Conservation (phyloP, 2,113 vertebrate genomes). For the Urocolius indicus region DNA sequence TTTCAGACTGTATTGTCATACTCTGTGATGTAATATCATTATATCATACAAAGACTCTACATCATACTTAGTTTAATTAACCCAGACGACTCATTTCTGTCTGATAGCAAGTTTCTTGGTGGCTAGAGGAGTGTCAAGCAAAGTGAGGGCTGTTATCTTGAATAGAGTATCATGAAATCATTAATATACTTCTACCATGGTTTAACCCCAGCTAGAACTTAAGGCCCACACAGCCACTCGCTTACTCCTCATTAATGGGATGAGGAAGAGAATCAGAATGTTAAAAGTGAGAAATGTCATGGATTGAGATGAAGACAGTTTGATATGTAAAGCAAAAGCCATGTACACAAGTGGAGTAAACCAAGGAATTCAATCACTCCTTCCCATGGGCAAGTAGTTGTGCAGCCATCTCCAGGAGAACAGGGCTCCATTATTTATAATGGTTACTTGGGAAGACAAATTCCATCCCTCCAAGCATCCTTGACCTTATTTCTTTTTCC, state of each 20-base stretch:
- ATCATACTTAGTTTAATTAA: conserved; percentile 23
- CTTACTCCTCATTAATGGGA: background rate
- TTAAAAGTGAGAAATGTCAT: background rate
- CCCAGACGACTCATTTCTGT: background rate
- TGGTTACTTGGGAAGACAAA: too few relatives aligned
- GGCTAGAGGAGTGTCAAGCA: background rate
- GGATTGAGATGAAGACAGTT: background rate
- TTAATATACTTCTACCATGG: background rate
- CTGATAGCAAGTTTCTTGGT: background rate
- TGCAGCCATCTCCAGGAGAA: background rate
- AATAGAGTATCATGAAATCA: background rate
- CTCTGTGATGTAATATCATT: background rate
- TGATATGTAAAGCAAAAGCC: background rate
- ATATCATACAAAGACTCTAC: background rate
- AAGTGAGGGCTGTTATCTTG: background rate
- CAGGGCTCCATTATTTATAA: background rate
- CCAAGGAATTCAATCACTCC: background rate
- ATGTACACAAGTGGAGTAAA: background rate
- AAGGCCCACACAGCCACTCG: background rate
- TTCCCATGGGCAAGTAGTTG: background rate
- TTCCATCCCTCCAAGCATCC: too few relatives aligned
- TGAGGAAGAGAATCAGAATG: background rate
- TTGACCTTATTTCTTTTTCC: too few relatives aligned
- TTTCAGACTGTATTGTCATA: background rate
- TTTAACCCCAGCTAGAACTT: background rate